Evolutionary conservation across 2,113 vertebrate genomes (phyloP), one percentile per base, ranked within the genome.

Genomic region (Bufo bufo): DNA sequence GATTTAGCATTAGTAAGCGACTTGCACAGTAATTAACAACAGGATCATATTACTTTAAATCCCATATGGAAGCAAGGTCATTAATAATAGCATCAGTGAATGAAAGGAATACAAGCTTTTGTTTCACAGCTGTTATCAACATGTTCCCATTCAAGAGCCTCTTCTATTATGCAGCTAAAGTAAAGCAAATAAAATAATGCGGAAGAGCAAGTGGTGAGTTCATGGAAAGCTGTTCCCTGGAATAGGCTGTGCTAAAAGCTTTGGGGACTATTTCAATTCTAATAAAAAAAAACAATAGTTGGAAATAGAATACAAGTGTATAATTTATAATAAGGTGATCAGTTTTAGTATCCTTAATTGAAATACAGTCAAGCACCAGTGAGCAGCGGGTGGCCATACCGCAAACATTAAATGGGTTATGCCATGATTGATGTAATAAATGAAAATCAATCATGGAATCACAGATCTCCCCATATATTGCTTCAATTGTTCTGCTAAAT

Each of bases 41-140:
- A 20, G 77, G 69, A 87, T 87, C 85, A 6, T 63, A 69, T 87
- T 66, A 69, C 77, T 80, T 66, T 87, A 87, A 87, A 80, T 87
- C 85, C 77, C 77, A 80, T 71, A 80, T 87, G 58, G 72, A 78
- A 83, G 81, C 61, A 69, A 58, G 77, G 85, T 80, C 85, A 71
- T 80, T 86, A 78, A 86, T 77, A 86, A 86, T 61, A 61, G 84
- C 69, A 50, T 61, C 71, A 61, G n/a, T 66, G 74, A 86, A 86
- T 86, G 75, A 79, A 65, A 79, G 52, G 74, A 79, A 79, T 66
- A 79, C 17, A n/a, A 52, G 61, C 85, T 80, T 66, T 87, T 87
- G 85, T 87, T 80, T 87, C 85, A 80, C 85, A 87, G 85, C 77
- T 87, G 85, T 87, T 87, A 87, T 87, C 77, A 69, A 66, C 52